Evolutionary conservation across 2,797 vertebrate genomes (phyloP), one percentile per base, ranked within the genome.

Genomic region (Notolepis coatsorum): DNA sequence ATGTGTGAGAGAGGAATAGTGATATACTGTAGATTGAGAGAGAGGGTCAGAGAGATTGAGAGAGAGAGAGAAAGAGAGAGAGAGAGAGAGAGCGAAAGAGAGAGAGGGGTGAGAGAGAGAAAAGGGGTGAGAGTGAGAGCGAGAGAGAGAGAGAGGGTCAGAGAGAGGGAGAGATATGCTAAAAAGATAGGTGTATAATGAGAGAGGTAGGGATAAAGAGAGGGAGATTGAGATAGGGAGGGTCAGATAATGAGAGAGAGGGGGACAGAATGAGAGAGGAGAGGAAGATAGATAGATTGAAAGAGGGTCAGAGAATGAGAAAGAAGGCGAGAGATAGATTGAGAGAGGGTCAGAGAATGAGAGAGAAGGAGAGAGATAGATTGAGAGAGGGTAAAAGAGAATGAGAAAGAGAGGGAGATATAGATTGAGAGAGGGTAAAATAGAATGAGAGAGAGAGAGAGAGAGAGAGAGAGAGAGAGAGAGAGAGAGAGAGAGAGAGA

Each of bases 141-240:
- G 41, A 9, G 54, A 7, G 27, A 17, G 48, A 1, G 2, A 13
- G 45, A 4, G 21, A 12, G 23, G 6, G 4, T 10, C 21, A 58
- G 38, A 17, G 38, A 17, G 7, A 17, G 28, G n/a, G n/a, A n/a
- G n/a, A n/a, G n/a, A n/a, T n/a, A n/a, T n/a, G n/a, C n/a, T n/a
- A n/a, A n/a, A n/a, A n/a, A n/a, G n/a, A n/a, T n/a, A 31, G 8
- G 30, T 4, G 4, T 4, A 9, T 13, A n/a, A n/a, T n/a, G n/a
- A n/a, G n/a, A n/a, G n/a, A n/a, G n/a, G n/a, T n/a, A n/a, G n/a
- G 8, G 52, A 23, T n/a, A 28, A 48, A 12, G 30, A 49, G 33
- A 45, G n/a, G 15, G 24, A 21, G 21, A 20, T 24, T 7, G 15
- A 42, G 51, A 41, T 71, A 57, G 56, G 39, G n/a, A 2, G 30